These are phyloP conservation scores for Nothura maculosa DNA, from an alignment of 2,797 vertebrate species.

Conservation along the genomic window DNA sequence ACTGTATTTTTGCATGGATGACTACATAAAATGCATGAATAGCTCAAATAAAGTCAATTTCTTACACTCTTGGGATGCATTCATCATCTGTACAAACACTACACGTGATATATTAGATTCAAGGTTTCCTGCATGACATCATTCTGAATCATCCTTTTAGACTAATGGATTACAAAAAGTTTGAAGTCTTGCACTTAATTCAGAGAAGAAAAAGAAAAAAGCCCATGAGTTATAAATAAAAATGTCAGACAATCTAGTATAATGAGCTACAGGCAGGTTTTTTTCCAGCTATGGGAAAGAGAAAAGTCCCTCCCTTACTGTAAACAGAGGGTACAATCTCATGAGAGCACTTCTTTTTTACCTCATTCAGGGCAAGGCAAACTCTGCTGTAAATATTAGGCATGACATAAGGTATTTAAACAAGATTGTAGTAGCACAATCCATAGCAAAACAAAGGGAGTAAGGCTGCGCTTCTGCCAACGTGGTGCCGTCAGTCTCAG, in stretches of 20 bases:
- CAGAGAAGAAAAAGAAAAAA: background rate
- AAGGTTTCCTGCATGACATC: background rate
- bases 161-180: background rate
- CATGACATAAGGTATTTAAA: background rate
- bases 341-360: no score
- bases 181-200: background rate
- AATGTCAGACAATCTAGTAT: background rate
- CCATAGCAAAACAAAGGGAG: background rate
- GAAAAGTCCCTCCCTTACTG: background rate
- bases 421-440: background rate
- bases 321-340: background rate
- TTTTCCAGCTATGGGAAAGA: background rate
- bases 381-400: background rate
- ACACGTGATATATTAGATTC: background rate
- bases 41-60: background rate
- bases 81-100: background rate
- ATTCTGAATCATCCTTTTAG: background rate
- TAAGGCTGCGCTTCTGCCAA: rapidly evolving
- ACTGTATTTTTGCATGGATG: background rate
- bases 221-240: background rate
- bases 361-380: background rate
- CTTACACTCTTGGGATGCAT: background rate
- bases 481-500: background rate
- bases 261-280: background rate
- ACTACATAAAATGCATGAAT: background rate